Evolutionary conservation across 2,888 invertebrate genomes (phyloP), one percentile per base, ranked within the genome.

Genomic region (Synanthedon formicaeformis): DNA sequence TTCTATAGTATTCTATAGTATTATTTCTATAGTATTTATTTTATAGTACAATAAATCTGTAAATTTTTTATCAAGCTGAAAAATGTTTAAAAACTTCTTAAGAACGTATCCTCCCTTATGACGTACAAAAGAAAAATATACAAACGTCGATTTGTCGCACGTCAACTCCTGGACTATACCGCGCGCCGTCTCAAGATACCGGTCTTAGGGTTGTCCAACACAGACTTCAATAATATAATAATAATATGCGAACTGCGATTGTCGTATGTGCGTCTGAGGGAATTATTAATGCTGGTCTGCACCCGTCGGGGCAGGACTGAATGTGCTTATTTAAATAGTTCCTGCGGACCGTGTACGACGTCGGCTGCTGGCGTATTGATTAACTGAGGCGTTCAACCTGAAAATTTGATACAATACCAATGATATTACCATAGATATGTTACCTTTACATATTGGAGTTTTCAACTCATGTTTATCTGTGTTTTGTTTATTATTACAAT

Each of bases 201-300:
- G 69, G 59, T 64, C 64, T 64, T 63, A 83, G 81, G 83, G 83
- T 71, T 86, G 85, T 83, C 85, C 64, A 65, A 71, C 63, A 63
- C 85, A 86, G 82, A 78, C 71, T 59, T 66, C 75, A 71, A 73
- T 79, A 81, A 80, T 80, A 83, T 78, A 81, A 83, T 81, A 82
- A 79, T 81, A 82, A 79, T 76, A 75, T 73, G 72, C 73, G 70
- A 64, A 63, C 71, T 81, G 78, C 69, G 71, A 76, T 74, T 81
- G 82, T 81, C 84, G 83, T 83, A 80, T 83, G 84, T 81, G 81
- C 70, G 81, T 81, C 84, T 81, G 67, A 82, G 69, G 70, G 85
- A 81, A 86, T 86, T 87, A 85, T 83, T 86, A 77, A 86, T 81
- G 84, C 78, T 61, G 59, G 62, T 67, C 69, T 72, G 77, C 75